Evolutionary conservation across 2,113 vertebrate species (phyloP), one percentile per base, ranked within the genome.

Genomic region (Aleadryas rufinucha): DNA sequence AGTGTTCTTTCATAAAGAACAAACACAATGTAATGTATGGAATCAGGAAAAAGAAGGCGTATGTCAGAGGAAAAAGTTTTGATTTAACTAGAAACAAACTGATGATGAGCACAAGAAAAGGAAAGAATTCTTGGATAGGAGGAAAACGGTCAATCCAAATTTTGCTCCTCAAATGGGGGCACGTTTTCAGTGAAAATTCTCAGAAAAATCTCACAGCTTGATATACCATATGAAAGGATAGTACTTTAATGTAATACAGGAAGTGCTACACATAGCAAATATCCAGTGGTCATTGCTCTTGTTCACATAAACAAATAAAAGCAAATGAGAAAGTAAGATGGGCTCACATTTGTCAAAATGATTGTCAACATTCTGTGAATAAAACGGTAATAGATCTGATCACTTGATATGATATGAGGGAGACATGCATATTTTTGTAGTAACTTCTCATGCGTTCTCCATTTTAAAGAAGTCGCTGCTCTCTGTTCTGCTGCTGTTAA

Each of bases 301-400:
- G 69, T 50, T n/a, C 37, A 17, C 2, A 4, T 71, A 54, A 63
- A 63, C 7, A 90, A 54, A 69, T 18, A 37, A 74, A 92, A 84
- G 66, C 35, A 31, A 95, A 35, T 3, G 11, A 24, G 45, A 93
- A 81, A 95, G 54, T 31, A 11, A 41, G 23, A 23, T 2, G 12
- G 26, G 75, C 98, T 99, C 93, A 99, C 99, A 71, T 99, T 99
- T 92, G 98, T 99, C 96, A 99, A 98, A 98, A 99, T 97, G 95
- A 99, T 99, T 91, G 98, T 97, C 94, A 99, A 98, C 98, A 99
- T 99, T 94, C 99, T 98, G 89, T 99, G 98, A 65, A 99, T 98
- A 97, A 99, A 99, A 72, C 98, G 98, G 85, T 99, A 99, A 98
- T 99, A 99, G 96, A 99, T 99, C 95, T 99, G 98, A 91, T 99